Conservation (phyloP, 2,113 vertebrate genomes). For the Marmota monax region DNA sequence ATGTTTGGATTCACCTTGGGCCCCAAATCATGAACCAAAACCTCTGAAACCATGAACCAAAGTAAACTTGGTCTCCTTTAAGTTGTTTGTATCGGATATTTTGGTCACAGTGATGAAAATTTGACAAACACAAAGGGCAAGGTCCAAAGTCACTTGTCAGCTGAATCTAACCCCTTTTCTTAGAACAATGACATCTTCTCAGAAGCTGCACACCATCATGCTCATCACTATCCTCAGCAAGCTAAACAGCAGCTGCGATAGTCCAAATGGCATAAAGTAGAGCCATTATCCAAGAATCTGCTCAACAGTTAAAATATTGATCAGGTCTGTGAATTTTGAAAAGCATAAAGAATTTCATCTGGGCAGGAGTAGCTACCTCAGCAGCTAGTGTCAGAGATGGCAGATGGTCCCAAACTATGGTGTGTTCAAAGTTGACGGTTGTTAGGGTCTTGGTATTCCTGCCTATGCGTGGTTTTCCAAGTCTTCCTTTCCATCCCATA, state of each 20-base stretch:
- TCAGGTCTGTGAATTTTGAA: not conserved
- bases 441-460: not conserved
- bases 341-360: constrained; percentile 33
- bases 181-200: not conserved
- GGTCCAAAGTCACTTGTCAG: not conserved
- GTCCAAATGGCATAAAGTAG: not conserved
- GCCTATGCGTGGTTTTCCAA: not conserved
- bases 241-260: not conserved
- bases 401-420: not conserved
- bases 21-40: no score
- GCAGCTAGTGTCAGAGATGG: not conserved
- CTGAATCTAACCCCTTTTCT: constrained; percentile 13
- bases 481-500: not conserved
- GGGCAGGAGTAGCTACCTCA: not conserved
- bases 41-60: no score
- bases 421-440: not conserved
- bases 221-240: not conserved
- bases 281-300: not conserved
- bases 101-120: no score
- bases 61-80: no score
- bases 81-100: no score
- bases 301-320: not conserved
- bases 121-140: not conserved
- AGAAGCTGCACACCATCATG: not conserved
- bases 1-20: no score